Percentiles rank a stretch among this genome's conserved stretches.
Evolutionary conservation across 1,140 invertebrate species (phyloP).

Genomic region (Frieseomelitta varia): DNA sequence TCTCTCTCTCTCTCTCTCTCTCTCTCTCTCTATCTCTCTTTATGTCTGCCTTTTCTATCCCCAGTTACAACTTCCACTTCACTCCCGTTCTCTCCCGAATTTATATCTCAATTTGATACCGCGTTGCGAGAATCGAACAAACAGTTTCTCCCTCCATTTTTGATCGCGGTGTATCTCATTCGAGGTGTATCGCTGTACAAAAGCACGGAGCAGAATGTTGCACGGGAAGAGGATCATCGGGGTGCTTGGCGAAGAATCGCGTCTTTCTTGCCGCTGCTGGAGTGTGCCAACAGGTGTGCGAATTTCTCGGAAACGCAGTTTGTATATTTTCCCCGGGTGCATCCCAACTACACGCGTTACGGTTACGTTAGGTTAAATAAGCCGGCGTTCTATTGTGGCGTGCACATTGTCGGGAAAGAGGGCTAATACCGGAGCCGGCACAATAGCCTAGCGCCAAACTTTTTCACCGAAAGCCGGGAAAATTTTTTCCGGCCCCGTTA

Average conservation of each 20-base stretch:
- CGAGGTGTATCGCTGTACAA: not conserved
- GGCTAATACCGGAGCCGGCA: slow-evolving; percentile 1
- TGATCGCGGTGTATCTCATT: too few species aligned
- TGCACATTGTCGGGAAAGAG: not conserved
- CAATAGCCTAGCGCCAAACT: not conserved
- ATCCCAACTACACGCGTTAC: not conserved
- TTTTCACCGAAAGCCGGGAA: not conserved
- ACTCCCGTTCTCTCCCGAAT: not conserved
- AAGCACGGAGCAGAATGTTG: not conserved
- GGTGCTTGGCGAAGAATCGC: slow-evolving; percentile 14
- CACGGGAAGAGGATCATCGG: slow-evolving; percentile 6
- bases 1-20: too few species aligned
- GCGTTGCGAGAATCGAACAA: not conserved
- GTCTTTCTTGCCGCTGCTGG: not conserved
- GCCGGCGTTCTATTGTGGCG: not conserved
- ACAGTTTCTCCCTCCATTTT: not conserved
- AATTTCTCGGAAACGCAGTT: slow-evolving; percentile 12
- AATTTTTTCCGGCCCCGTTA: not conserved
- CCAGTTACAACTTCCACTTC: not conserved
- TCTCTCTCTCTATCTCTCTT: too few species aligned
- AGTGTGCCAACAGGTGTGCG: slow-evolving; percentile 34
- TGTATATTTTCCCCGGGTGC: slow-evolving; percentile 2
- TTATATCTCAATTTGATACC: slow-evolving; percentile 19
- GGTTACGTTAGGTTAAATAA: slow-evolving; percentile 7
- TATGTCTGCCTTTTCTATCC: not conserved